Evolutionary conservation across 2,113 vertebrate genomes (phyloP), one percentile per base, ranked within the genome.

Genomic region (Chrysochloris asiatica): DNA sequence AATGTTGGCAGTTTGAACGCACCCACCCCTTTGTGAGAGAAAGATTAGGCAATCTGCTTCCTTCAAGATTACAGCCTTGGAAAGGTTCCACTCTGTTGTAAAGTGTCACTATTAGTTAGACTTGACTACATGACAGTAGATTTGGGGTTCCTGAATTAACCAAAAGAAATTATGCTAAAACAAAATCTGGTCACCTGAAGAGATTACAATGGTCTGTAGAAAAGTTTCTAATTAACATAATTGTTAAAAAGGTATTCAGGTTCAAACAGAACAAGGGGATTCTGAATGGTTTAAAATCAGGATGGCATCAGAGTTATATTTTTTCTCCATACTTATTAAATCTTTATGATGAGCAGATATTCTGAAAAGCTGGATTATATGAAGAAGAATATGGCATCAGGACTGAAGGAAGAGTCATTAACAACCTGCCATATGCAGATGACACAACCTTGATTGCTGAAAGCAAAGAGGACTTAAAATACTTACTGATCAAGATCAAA

Each of bases 181-280:
- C 69, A 41, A 91, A 69, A 52, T 36, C 19, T 88, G 56, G 28
- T 17, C 4, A 0, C 19, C 61, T 84, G 76, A 61, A 21, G n/a
- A 83, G 26, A 59, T 73, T 63, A 30, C 63, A 75, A 14, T 9
- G 9, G 13, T 76, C 24, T 48, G 2, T 59, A 84, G 36, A 84
- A 88, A 8, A 69, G 59, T 69, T 76, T 79, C 72, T 61, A 59
- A n/a, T 65, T 43, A 17, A 79, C 16, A 28, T 80, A 69, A 69
- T 84, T 83, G 19, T 88, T 90, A 38, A 56, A 54, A 79, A 91
- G n/a, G n/a, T n/a, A n/a, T n/a, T n/a, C n/a, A n/a, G n/a, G n/a
- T n/a, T n/a, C n/a, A n/a, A n/a, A n/a, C n/a, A n/a, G n/a, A n/a
- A n/a, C n/a, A n/a, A n/a, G n/a, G n/a, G n/a, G n/a, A n/a, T n/a